These are phyloP conservation scores for Plagodis dolabraria DNA, from an alignment of 2,888 invertebrate genomes.

Conservation along the genomic window DNA sequence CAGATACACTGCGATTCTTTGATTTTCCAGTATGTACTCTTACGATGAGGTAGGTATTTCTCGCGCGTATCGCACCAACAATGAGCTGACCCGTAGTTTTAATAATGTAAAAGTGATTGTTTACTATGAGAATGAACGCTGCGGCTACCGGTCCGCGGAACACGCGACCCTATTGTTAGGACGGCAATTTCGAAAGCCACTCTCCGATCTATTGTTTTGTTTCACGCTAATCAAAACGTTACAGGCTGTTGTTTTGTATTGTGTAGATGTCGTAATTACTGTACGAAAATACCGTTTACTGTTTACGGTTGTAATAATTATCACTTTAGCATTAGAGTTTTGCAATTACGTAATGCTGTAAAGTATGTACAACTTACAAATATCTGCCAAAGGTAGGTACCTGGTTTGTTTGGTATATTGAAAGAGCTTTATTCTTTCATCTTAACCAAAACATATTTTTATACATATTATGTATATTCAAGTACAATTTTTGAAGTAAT, in stretches of 20 bases:
- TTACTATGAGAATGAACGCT: slow-evolving; percentile 67
- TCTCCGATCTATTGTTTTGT: slow-evolving; percentile 72
- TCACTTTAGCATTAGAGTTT: too few relatives aligned
- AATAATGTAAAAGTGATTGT: slow-evolving; percentile 69
- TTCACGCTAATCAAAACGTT: slow-evolving; percentile 60
- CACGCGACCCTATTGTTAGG: slow-evolving; percentile 56
- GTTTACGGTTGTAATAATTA: not conserved
- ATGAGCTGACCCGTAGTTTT: slow-evolving; percentile 63
- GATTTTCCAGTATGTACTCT: not conserved
- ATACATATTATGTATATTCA: too few relatives aligned
- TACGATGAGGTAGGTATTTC: not conserved
- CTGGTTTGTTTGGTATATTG: too few relatives aligned
- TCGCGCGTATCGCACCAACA: slow-evolving; percentile 48
- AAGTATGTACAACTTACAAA: too few relatives aligned
- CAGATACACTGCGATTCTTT: not conserved
- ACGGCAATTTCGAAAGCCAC: slow-evolving; percentile 61
- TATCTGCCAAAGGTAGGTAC: too few relatives aligned
- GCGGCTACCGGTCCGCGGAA: slow-evolving; percentile 52
- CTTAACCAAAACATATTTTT: too few relatives aligned
- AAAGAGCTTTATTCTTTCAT: too few relatives aligned
- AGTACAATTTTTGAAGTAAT: too few relatives aligned
- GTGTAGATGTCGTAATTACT: slow-evolving; percentile 35
- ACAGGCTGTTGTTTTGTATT: slow-evolving; percentile 51
- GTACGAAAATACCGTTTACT: slow-evolving; percentile 13
- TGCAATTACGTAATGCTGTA: too few relatives aligned